Evolutionary conservation across 2,888 invertebrate species (phyloP), one percentile per base, ranked within the genome.

Genomic region (Lissocephala sabroskyi): DNA sequence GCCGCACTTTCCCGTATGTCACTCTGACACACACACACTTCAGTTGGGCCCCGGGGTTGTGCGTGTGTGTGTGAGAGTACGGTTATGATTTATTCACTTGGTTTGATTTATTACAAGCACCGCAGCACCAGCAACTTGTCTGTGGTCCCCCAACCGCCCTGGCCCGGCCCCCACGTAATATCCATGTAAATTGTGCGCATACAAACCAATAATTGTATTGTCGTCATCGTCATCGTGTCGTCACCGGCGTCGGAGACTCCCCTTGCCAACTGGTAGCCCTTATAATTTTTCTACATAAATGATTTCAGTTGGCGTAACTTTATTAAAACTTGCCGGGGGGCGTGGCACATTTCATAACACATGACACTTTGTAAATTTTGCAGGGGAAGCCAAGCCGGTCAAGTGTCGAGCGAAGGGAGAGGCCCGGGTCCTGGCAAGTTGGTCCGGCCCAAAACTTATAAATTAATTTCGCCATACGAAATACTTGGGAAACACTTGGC

Each of bases 21-120:
- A 67, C 53, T 18, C n/a, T n/a, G n/a, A n/a, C n/a, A n/a, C n/a
- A n/a, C n/a, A n/a, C n/a, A n/a, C n/a, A n/a, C n/a, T n/a, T n/a
- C n/a, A n/a, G n/a, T n/a, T n/a, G n/a, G n/a, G n/a, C n/a, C n/a
- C n/a, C n/a, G n/a, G n/a, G n/a, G n/a, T n/a, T n/a, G n/a, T n/a
- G n/a, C n/a, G n/a, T 29, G 1, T 45, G 29, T 29, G 19, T 43
- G 39, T 44, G 39, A 55, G 50, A 57, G 33, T 55, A 58, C 55
- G 53, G 65, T 56, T 77, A 77, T 79, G 80, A 79, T 79, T 79
- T 79, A 79, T 79, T 79, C 75, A 79, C 75, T 79, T 68, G 62
- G 73, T 71, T 70, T 79, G 80, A 79, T 79, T 79, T 79, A 79
- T 33, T 14, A 33, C 33, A 16, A 33, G 11, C 11, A 32, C 30